A percentile compares a stretch with the other conserved stretches of the same genome.
These are phyloP conservation scores for Nomada fabriciana DNA, from an alignment of 2,888 invertebrate species.

Conservation along the genomic window DNA sequence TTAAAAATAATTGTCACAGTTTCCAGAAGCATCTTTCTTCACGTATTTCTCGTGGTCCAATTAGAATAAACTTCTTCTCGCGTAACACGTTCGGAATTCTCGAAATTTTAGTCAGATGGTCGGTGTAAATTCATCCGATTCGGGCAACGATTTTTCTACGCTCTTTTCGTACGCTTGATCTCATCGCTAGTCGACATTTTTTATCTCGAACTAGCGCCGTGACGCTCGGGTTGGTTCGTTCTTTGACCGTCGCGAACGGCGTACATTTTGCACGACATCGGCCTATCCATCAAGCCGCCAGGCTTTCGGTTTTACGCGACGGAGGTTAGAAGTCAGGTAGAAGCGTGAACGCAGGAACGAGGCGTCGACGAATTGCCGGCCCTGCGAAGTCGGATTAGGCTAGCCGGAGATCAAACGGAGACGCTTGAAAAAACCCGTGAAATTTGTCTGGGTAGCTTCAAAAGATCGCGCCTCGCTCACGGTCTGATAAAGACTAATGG, in stretches of 20 bases:
- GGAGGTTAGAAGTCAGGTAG: constrained; percentile 63
- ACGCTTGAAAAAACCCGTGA: constrained; percentile 33
- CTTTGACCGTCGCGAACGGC: constrained; percentile 30
- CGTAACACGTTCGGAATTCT: no score
- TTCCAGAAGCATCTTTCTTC: no score
- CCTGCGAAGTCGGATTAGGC: constrained; percentile 46
- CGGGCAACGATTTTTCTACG: not conserved
- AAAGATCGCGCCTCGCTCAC: constrained; percentile 19
- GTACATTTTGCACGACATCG: constrained; percentile 62
- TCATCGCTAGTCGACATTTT: constrained; percentile 49
- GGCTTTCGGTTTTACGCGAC: constrained; percentile 36
- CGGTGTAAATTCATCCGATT: not conserved
- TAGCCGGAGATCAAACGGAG: constrained; percentile 56
- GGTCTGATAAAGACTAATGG: constrained; percentile 44
- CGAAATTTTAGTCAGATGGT: no score
- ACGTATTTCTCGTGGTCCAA: no score
- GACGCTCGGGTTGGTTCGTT: constrained; percentile 52
- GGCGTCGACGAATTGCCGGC: constrained; percentile 65
- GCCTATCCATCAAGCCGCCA: constrained; percentile 58
- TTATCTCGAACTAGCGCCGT: constrained; percentile 67
- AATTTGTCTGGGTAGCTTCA: constrained; percentile 47
- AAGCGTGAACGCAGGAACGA: constrained; percentile 55
- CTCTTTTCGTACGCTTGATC: not conserved
- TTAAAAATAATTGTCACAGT: no score
- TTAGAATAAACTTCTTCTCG: no score